These are phyloP conservation scores for Drosophila burlai DNA, from an alignment of 1,140 invertebrate species.

Conservation along the genomic window DNA sequence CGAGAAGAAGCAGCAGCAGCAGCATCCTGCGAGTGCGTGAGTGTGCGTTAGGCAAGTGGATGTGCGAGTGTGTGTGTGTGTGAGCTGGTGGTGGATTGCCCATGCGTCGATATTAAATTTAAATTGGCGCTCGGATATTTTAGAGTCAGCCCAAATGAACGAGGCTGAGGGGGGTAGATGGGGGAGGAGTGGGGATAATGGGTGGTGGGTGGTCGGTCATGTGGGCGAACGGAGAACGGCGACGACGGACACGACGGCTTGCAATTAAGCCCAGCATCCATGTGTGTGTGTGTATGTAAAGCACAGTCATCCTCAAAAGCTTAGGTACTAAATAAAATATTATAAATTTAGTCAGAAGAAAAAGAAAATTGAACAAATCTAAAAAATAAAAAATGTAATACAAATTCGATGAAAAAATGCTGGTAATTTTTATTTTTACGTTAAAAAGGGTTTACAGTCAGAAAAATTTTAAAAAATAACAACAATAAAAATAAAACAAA, in stretches of 20 bases:
- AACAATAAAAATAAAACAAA: too few relatives aligned
- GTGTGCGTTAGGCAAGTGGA: slow-evolving; percentile 31
- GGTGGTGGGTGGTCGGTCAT: slow-evolving; percentile 26
- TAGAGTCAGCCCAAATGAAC: slow-evolving; percentile 52
- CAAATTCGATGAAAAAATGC: too few relatives aligned
- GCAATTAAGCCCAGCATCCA: slow-evolving; percentile 69
- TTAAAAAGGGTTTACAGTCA: too few relatives aligned
- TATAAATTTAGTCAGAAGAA: too few relatives aligned
- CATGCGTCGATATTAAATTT: slow-evolving; percentile 82
- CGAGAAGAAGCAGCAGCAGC: slow-evolving; percentile 48
- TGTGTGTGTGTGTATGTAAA: not conserved
- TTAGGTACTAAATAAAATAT: not conserved
- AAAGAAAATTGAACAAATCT: too few relatives aligned
- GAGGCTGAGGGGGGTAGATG: not conserved
- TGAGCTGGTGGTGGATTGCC: slow-evolving; percentile 54
- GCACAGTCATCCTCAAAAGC: not conserved
- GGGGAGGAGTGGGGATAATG: slow-evolving; percentile 5
- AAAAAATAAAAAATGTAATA: too few relatives aligned
- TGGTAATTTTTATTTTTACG: too few relatives aligned
- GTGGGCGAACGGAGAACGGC: slow-evolving; percentile 8
- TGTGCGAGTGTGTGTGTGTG: slow-evolving; percentile 12
- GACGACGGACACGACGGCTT: slow-evolving; percentile 66
- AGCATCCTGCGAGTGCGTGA: slow-evolving; percentile 18
- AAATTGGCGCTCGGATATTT: slow-evolving; percentile 81
- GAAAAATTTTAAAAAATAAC: too few relatives aligned